Evolutionary conservation across 1,140 invertebrate genomes (phyloP), one percentile per base, ranked within the genome.

Genomic region (Hypothenemus hampei): DNA sequence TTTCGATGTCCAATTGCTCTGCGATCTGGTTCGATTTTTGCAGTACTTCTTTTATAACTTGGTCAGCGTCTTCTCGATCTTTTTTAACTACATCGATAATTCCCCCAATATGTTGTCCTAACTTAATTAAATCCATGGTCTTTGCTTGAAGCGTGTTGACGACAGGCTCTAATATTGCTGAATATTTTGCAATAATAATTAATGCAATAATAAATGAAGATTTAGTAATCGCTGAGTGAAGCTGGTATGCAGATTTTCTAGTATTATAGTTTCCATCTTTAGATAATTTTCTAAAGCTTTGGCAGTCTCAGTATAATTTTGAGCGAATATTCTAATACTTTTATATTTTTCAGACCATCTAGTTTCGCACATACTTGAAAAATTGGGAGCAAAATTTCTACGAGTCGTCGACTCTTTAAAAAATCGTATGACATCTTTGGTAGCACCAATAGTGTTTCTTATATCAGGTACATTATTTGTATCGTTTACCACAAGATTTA

Each of bases 401-500:
- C 51, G 51, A 20, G 20, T 43, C 44, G 51, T 53, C 39, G 39
- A 52, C 20, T 43, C 41, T 29, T 36, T 55, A 35, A 69, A 69
- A 62, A 68, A 70, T 21, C 53, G 60, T 57, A 69, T 66, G 41
- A 57, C 53, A 58, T 65, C 58, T 58, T 69, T 65, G 24, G 61
- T 57, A 41, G 66, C 67, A 55, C 46, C 61, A 48, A 65, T 57
- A 22, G 62, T 58, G 51, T 70, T 70, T 47, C 44, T 48, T 53
- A 71, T 64, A 64, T 70, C 64, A 37, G 59, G 58, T 35, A 69
- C 39, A 20, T 5, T 21, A 39, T 63, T 69, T 20, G 59, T 23
- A 57, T 70, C 65, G 63, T 72, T 72, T 5, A 70, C 55, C 19
- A 72, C 67, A 47, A 72, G 58, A 62, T 72, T 72, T 20, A 72